Percentiles rank a stretch among this genome's conserved stretches.
Evolutionary conservation across 2,888 invertebrate species (phyloP).

Genomic region (Cerceris rybyensis): DNA sequence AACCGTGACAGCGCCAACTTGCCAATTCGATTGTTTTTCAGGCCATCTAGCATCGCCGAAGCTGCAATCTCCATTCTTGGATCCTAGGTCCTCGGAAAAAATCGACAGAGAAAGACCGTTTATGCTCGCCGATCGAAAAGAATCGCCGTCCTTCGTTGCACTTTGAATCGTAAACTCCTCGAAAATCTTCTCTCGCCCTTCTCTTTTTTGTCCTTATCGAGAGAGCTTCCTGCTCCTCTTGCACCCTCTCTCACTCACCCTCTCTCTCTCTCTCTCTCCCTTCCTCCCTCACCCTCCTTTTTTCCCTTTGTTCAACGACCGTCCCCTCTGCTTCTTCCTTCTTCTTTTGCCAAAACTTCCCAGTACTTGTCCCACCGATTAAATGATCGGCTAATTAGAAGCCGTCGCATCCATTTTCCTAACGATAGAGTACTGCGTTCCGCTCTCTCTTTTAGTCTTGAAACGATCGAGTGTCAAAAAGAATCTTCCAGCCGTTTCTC

Average conservation of each 20-base stretch:
- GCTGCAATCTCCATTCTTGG: slow-evolving; percentile 85
- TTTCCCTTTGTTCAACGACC: neutral
- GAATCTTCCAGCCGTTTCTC: slow-evolving; percentile 29
- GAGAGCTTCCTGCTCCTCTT: too few species aligned
- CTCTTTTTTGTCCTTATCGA: neutral
- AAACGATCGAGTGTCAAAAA: slow-evolving; percentile 18
- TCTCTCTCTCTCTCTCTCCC: neutral
- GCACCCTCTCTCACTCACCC: neutral
- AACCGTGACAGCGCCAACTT: slow-evolving; percentile 89
- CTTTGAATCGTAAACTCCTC: neutral
- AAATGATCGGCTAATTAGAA: slow-evolving; percentile 12
- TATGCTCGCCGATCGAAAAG: neutral
- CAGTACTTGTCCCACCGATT: neutral
- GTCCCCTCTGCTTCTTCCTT: neutral
- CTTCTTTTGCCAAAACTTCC: neutral
- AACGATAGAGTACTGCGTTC: too few species aligned
- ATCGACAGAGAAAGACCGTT: slow-evolving; percentile 13
- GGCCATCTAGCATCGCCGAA: slow-evolving; percentile 88
- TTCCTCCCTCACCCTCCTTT: neutral
- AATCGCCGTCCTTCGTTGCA: neutral
- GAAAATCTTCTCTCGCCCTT: neutral
- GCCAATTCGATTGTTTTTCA: slow-evolving; percentile 89
- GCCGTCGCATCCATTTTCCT: slow-evolving; percentile 11
- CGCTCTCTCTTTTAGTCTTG: neutral
- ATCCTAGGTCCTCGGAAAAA: slow-evolving; percentile 64